Base-by-base conservation (phyloP, 2,797 vertebrate species). In the Platyrinchus mystaceus region DNA sequence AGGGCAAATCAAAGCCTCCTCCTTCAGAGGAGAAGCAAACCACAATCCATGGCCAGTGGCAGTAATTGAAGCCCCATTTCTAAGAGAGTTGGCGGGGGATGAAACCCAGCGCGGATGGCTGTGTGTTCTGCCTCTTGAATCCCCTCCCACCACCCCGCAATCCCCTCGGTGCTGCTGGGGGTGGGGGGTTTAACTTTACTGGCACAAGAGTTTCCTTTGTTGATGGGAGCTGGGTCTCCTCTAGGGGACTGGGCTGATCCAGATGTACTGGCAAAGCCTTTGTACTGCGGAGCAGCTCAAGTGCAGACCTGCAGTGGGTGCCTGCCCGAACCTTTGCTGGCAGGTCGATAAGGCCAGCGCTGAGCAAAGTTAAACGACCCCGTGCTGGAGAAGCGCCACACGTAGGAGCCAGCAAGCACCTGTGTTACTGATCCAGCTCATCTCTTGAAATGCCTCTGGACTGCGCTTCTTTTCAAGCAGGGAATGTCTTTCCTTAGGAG, bases 181-280 rank as follows among this genome's bases (percentile, higher is more conserved):
- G 68, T 60, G 90, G 86, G 87, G 93, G 94, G 26, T 63, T 96
- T 44, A 23, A 8, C 71, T 69, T 4, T 3, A 7, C 84, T 95
- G 96, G 96, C 96, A 95, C 79, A 7, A 15, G 84, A 15, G 39
- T 20, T 87, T 9, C 79, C 79, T 96, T 95, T 96, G 96, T 92
- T 96, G 95, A 49, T 64, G 89, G 63, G 95, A 95, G 68, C 75
- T 32, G 91, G 94, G 96, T 96, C 96, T 95, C 95, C 93, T 96
- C 44, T 87, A 71, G 94, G 95, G 95, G 91, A 30, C 93, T 41
- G 95, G 84, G 93, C 84, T 30, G 79, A 93, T 92, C 96, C 94
- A 96, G 93, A 94, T 94, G 94, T 81, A 47, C 93, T 37, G 94
- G 89, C 89, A 91, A 78, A 80, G 56, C 79, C 76, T 91, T 83